Evolutionary conservation across 2,113 vertebrate genomes (phyloP).

Genomic region (Nothoprocta pentlandii): DNA sequence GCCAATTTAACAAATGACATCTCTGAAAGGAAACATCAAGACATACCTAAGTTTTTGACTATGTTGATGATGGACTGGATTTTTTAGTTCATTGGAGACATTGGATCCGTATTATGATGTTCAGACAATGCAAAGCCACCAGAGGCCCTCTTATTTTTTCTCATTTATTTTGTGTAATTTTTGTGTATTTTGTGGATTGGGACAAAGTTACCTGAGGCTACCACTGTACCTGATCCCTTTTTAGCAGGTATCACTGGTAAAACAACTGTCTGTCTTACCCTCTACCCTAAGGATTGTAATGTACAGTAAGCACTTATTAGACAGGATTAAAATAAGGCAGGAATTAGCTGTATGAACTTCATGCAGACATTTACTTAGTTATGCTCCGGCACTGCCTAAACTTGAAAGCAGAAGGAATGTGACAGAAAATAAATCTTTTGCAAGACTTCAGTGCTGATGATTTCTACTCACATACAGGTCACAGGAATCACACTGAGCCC

Average conservation of each 20-base stretch:
- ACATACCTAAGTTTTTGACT: constrained; percentile 2
- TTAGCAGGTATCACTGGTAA: neutral
- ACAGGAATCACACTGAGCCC: neutral
- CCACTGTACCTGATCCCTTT: neutral
- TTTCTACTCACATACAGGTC: neutral
- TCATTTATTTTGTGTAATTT: neutral
- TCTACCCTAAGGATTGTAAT: neutral
- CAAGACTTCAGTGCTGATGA: neutral
- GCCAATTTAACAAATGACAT: neutral
- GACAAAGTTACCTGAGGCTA: neutral
- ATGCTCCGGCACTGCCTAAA: neutral
- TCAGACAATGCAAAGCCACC: neutral
- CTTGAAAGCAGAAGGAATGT: neutral
- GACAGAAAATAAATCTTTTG: neutral
- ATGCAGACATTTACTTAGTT: neutral
- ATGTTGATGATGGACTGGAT: neutral
- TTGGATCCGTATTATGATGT: neutral
- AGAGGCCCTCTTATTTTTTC: neutral
- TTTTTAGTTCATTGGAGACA: neutral
- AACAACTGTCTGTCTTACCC: neutral
- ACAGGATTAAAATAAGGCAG: neutral
- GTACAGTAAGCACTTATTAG: neutral
- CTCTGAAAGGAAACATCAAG: neutral
- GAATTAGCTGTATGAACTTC: neutral
- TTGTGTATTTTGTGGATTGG: neutral